Evolutionary conservation across 1,140 invertebrate genomes (phyloP).

Genomic region (Hycleus phaleratus): DNA sequence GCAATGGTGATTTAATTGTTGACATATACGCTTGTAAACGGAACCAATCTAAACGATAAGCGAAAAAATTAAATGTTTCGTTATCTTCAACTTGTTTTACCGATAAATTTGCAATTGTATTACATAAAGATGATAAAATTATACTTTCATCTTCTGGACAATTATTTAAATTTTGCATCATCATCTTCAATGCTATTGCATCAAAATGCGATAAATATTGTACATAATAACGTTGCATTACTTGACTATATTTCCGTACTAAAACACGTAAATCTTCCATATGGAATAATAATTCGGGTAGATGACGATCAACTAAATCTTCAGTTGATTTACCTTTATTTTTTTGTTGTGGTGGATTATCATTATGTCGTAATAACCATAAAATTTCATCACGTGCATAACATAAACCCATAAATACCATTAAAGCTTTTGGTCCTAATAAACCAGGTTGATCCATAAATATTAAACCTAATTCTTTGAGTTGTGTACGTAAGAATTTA

Average conservation of each 20-base stretch:
- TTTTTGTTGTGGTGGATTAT: constrained; percentile 85
- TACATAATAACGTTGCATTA: constrained; percentile 96
- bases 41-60: constrained; percentile 91
- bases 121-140: constrained; percentile 89
- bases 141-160: constrained; percentile 92
- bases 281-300: constrained; percentile 96
- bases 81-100: constrained; percentile 97
- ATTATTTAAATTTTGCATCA: constrained; percentile 78
- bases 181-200: constrained; percentile 82
- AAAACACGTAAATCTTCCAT: constrained; percentile 94
- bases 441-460: constrained; percentile 97
- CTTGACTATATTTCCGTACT: constrained; percentile 91
- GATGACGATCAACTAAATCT: constrained; percentile 85
- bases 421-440: constrained; percentile 91
- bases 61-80: constrained; percentile 92
- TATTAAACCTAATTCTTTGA: constrained; percentile 92
- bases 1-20: constrained; percentile 71
- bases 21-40: constrained; percentile 92
- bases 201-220: constrained; percentile 96
- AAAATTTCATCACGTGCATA: constrained; percentile 94
- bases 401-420: constrained; percentile 93
- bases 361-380: constrained; percentile 93
- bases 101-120: constrained; percentile 75
- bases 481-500: constrained; percentile 90
- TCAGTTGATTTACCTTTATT: constrained; percentile 78